phyloP scores from a whole-genome alignment of 2,797 vertebrate species.

The Brachyrhaphis roseni region DNA sequence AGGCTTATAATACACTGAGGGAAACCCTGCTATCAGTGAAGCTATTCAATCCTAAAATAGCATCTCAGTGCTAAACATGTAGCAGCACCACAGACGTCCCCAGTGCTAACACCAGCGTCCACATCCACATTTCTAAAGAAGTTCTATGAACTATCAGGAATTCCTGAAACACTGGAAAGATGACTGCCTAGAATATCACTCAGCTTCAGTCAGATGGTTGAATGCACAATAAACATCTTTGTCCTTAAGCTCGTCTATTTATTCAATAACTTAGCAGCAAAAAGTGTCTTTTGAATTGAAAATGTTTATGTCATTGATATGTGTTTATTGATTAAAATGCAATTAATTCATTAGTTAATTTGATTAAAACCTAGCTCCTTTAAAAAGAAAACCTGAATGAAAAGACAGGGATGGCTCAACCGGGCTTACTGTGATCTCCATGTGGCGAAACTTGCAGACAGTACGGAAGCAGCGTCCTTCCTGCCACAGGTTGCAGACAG shows the following conservation, averaged over 20 bases:
- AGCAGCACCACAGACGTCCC: too few species aligned
- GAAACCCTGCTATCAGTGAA: too few species aligned
- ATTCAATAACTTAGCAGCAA: not conserved
- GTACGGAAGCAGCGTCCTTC: conserved; percentile 91
- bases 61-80: too few species aligned
- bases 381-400: not conserved
- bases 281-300: too few species aligned
- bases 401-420: not conserved
- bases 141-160: too few species aligned
- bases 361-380: not conserved
- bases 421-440: conserved; percentile 92
- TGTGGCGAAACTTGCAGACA: conserved; percentile 94
- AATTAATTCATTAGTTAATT: not conserved
- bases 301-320: not conserved
- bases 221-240: not conserved
- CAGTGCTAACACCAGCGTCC: too few species aligned
- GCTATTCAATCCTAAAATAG: too few species aligned
- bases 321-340: not conserved
- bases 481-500: conserved; percentile 91
- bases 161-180: too few species aligned
- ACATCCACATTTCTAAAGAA: too few species aligned
- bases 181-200: too few species aligned
- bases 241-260: not conserved
- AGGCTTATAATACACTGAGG: too few species aligned
- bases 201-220: not conserved